Conservation (phyloP, 1,140 invertebrate genomes). For the Copidosoma floridanum region DNA sequence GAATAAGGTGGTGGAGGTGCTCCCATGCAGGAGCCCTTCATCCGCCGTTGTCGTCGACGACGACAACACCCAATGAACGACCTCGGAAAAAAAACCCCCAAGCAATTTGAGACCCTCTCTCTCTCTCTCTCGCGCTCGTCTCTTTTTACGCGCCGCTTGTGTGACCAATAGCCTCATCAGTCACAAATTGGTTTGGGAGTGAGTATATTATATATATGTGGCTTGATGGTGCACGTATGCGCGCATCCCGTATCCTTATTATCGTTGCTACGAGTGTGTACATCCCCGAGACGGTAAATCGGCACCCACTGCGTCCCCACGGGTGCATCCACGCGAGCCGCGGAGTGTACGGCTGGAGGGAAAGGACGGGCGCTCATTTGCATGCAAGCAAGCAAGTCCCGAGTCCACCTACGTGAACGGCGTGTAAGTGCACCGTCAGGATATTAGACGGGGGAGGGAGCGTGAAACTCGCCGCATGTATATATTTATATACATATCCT, state of each 20-base stretch:
- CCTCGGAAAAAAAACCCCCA: slow-evolving; percentile 52
- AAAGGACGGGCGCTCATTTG: not conserved
- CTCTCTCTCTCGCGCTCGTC: too few species aligned
- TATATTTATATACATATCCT: not conserved
- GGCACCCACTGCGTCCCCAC: too few species aligned
- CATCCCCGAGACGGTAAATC: too few species aligned
- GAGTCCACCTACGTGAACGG: too few species aligned
- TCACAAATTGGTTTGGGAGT: slow-evolving; percentile 54
- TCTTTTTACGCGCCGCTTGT: slow-evolving; percentile 51
- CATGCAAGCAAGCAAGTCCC: not conserved
- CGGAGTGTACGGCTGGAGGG: slow-evolving; percentile 2
- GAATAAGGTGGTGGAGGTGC: slow-evolving; percentile 15
- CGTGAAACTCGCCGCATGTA: not conserved
- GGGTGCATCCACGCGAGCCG: slow-evolving; percentile 26
- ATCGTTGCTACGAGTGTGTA: not conserved
- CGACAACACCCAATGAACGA: slow-evolving; percentile 50
- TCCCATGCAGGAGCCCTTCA: not conserved
- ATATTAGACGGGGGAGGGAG: too few species aligned
- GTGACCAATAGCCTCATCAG: slow-evolving; percentile 54
- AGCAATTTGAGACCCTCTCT: slow-evolving; percentile 52
- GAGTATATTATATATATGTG: not conserved
- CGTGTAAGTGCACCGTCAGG: not conserved
- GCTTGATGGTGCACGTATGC: too few species aligned
- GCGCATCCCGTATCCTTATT: too few species aligned
- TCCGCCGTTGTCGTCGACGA: slow-evolving; percentile 27